Base-by-base conservation (phyloP, 1,140 invertebrate species). In the Caenorhabditis tropicalis region DNA sequence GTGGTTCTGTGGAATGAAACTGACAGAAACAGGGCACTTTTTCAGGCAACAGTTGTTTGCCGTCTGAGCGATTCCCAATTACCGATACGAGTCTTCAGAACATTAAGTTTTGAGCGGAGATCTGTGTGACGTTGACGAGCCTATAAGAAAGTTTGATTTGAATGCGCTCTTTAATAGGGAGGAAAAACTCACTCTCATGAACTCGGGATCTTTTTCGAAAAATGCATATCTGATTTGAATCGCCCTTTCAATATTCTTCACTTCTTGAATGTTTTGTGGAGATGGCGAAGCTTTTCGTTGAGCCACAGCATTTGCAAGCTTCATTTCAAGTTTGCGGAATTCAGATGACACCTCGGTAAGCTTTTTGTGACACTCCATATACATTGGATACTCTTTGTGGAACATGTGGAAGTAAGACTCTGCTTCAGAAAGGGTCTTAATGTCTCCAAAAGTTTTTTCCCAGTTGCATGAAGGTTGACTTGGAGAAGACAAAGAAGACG, bases 121-220 rank as follows among this genome's bases (percentile, higher is more conserved):
- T 82, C 82, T n/a, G 82, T 56, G 60, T 82, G 82, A 48, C 60
- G 82, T 51, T 82, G 82, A 36, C 82, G 82, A 70, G 82, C 46
- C 82, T 82, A 31, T 12, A 82, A 81, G 24, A 5, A 80, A 80
- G 1, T n/a, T 9, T 51, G 29, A 49, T 9, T 7, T 39, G 16
- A 51, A 81, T 43, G 4, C 4, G 36, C 19, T 12, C 56, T 19
- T 16, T 16, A 46, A 24, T 33, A n/a, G 12, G 36, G 29, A 53
- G 39, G 5, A 82, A 43, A 36, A 31, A 36, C 53, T 60, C 36
- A 82, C 81, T 43, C 49, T 82, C 33, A 82, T 56, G 33, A 82
- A 82, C 21, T 43, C 36, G 21, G 33, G 33, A 33, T 82, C 46
- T n/a, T 82, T 82, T 33, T 82, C 81, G 24, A 58, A 82, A 16